Conservation (phyloP, 2,888 invertebrate species). For the Ophion ellenae region DNA sequence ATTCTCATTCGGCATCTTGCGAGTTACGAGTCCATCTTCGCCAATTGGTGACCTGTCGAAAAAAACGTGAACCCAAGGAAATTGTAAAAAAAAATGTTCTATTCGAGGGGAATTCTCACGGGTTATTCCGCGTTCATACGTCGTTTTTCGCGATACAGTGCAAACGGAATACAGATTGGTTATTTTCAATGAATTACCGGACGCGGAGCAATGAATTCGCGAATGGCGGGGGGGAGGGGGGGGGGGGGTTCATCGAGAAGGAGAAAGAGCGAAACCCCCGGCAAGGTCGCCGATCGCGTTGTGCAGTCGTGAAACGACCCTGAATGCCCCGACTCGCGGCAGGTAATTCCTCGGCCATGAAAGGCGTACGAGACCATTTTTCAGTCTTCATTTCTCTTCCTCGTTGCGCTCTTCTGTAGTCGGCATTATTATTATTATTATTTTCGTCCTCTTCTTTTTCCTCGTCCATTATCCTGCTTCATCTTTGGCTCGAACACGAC, state of each 20-base stretch:
- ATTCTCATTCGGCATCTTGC: not conserved
- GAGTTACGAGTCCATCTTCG: not conserved
- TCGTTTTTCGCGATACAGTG: constrained; percentile 15
- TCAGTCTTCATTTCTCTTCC: constrained; percentile 38
- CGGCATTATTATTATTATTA: constrained; percentile 44
- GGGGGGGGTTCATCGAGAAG: constrained; percentile 21
- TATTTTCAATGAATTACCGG: constrained; percentile 23
- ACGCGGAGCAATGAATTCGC: constrained; percentile 24
- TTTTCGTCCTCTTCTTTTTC: constrained; percentile 7
- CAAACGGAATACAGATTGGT: constrained; percentile 50
- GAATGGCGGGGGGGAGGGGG: constrained; percentile 10
- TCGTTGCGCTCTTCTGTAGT: constrained; percentile 11
- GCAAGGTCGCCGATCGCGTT: constrained; percentile 58
- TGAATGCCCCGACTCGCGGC: constrained; percentile 33
- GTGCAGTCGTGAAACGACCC: constrained; percentile 59
- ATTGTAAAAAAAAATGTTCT: not conserved
- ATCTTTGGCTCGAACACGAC: not conserved
- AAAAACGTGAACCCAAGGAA: not conserved
- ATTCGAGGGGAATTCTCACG: constrained; percentile 32
- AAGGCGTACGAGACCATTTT: constrained; percentile 43
- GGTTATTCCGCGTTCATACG: constrained; percentile 9
- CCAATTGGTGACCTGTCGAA: not conserved
- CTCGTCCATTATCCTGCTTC: constrained; percentile 21
- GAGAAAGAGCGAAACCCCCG: constrained; percentile 51
- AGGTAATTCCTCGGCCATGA: constrained; percentile 56